Evolutionary conservation across 1,140 invertebrate genomes (phyloP).

Genomic region (Onthophagus taurus): DNA sequence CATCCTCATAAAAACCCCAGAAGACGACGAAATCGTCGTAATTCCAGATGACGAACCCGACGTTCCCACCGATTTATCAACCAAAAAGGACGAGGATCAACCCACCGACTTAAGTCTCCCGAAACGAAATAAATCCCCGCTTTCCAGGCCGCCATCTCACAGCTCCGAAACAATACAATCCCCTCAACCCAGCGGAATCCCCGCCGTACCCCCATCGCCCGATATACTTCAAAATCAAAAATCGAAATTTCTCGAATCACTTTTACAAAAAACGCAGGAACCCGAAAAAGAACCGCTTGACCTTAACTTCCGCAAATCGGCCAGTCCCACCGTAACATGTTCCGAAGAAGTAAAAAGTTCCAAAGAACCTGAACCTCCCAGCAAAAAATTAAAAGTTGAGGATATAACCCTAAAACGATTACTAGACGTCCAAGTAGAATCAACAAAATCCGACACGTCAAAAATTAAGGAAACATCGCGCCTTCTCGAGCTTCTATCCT

Average conservation of each 20-base stretch:
- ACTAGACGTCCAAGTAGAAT: slow-evolving; percentile 30
- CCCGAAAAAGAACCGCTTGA: slow-evolving; percentile 54
- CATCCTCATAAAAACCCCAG: slow-evolving; percentile 18
- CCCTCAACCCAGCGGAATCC: slow-evolving; percentile 54
- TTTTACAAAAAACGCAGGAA: slow-evolving; percentile 45
- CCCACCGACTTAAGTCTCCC: slow-evolving; percentile 35
- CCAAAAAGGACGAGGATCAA: slow-evolving; percentile 23
- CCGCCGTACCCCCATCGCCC: slow-evolving; percentile 49
- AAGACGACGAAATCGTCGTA: slow-evolving; percentile 19
- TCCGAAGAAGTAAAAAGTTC: slow-evolving; percentile 46
- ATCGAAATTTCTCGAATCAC: slow-evolving; percentile 45
- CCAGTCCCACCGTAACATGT: slow-evolving; percentile 50
- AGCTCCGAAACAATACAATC: slow-evolving; percentile 54
- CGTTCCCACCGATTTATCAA: slow-evolving; percentile 39
- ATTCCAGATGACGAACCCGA: slow-evolving; percentile 34
- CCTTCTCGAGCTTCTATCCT: slow-evolving; percentile 37
- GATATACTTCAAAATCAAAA: slow-evolving; percentile 44
- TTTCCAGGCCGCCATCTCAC: slow-evolving; percentile 45
- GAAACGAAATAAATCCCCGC: slow-evolving; percentile 34
- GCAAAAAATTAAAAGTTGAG: slow-evolving; percentile 46
- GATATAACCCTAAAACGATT: slow-evolving; percentile 38
- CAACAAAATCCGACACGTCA: slow-evolving; percentile 14
- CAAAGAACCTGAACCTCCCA: slow-evolving; percentile 42
- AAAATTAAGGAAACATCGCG: slow-evolving; percentile 27
- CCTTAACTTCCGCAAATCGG: slow-evolving; percentile 50